Evolutionary conservation across 2,113 vertebrate species (phyloP).

Genomic region (Cyanistes caeruleus): DNA sequence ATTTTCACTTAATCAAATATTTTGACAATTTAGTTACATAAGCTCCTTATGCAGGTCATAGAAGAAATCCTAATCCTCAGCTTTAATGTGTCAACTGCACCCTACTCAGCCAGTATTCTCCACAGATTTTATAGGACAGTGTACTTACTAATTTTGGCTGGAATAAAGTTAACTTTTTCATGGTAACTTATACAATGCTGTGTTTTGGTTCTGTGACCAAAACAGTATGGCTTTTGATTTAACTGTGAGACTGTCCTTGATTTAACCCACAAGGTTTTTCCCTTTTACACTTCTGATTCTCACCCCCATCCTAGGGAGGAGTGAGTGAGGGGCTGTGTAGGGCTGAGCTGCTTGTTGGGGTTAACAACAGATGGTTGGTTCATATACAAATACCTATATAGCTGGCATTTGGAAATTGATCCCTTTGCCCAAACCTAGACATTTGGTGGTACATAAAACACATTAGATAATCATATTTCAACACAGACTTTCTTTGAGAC

Average conservation of each 20-base stretch:
- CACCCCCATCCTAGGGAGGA: rapidly evolving
- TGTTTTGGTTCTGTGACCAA: not conserved
- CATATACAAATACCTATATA: not conserved
- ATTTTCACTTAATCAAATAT: not conserved
- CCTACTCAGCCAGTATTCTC: not conserved
- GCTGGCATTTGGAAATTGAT: not conserved
- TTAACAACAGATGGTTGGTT: not conserved
- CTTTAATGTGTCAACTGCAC: not conserved
- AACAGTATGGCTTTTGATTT: not conserved
- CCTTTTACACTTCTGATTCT: not conserved
- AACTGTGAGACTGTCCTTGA: rapidly evolving
- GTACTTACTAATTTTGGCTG: not conserved
- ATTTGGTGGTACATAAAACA: not conserved
- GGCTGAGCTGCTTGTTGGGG: not conserved
- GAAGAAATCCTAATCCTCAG: not conserved
- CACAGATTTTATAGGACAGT: not conserved
- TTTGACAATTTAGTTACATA: not conserved
- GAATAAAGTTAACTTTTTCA: not conserved
- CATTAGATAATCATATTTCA: not conserved
- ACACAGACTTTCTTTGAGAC: not conserved
- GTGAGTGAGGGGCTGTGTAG: not conserved
- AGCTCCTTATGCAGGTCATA: not conserved
- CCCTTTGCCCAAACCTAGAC: not conserved
- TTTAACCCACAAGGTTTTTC: not conserved
- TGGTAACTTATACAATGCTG: not conserved